A percentile compares a stretch with the other conserved stretches of the same genome.
Evolutionary conservation across 2,113 vertebrate genomes (phyloP).

Genomic region (Daboia siamensis): DNA sequence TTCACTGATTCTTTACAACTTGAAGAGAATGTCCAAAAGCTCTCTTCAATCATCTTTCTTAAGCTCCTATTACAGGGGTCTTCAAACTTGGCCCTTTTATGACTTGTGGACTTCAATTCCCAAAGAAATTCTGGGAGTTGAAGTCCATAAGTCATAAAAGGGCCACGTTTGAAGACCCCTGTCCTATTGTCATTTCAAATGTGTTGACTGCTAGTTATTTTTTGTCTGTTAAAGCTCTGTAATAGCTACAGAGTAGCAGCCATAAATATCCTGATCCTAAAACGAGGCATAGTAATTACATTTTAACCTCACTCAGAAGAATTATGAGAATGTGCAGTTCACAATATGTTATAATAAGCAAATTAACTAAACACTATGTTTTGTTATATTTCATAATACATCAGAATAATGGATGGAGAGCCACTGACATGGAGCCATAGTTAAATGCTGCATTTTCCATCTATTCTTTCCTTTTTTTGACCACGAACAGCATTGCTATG

Average conservation of each 20-base stretch:
- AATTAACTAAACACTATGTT: neutral
- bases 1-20: neutral
- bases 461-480: neutral
- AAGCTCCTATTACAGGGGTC: neutral
- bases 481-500: neutral
- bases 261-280: neutral
- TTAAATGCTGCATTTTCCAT: neutral
- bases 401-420: neutral
- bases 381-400: neutral
- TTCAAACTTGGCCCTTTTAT: no score
- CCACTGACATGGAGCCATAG: neutral
- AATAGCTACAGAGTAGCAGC: neutral
- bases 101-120: no score
- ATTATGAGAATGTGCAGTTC: neutral
- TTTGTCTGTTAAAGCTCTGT: neutral
- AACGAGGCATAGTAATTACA: neutral
- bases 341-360: neutral
- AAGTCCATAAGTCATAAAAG: no score
- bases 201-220: neutral
- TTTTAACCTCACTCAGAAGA: neutral
- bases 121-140: no score
- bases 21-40: neutral
- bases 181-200: neutral
- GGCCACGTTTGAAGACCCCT: no score
- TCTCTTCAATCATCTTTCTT: neutral